Evolutionary conservation across 2,113 vertebrate genomes (phyloP), one percentile per base, ranked within the genome.

Genomic region (Raphicerus campestris): DNA sequence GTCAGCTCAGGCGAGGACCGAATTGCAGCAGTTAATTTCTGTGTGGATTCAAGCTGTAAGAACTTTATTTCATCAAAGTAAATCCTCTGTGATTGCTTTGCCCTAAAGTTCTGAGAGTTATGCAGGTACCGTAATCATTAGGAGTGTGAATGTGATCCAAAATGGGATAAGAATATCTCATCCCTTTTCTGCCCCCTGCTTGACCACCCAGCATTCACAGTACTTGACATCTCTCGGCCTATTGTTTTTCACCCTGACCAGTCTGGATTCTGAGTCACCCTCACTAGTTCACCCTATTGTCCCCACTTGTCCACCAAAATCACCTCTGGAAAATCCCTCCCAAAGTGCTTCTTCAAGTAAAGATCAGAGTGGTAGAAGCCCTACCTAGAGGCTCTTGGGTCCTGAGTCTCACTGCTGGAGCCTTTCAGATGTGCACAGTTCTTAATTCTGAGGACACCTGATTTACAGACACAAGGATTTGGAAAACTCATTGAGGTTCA

Each of bases 1-100:
- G 97, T 99, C 99, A 94, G 99, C 99, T 95, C 99, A 99, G 97
- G 98, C 99, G 45, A 99, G 99, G 97, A 98, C 98, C 98, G 99
- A 99, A 86, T 98, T 99, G 97, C 99, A 99, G 98, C 99, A 99
- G 98, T 98, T 99, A 98, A 97, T 99, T 98, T 99, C 99, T 80
- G 98, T 99, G 97, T 99, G 99, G 99, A 99, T 98, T 85, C 99
- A 99, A 97, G 99, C 99, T 98, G 99, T 99, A 99, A 98, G 99
- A 98, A 98, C 93, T 97, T 96, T 73, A 90, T 93, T 98, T 95
- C 97, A 92, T 97, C 96, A 97, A 93, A 98, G 94, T 98, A 97
- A 97, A 98, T 98, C 42, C 92, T 98, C 84, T 96, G 1, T 45
- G 11, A 7, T 78, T 35, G 55, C 78, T 83, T 58, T 82, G 39